Conservation (phyloP, 2,797 vertebrate species). For the Scolopax bukidnonensis region DNA sequence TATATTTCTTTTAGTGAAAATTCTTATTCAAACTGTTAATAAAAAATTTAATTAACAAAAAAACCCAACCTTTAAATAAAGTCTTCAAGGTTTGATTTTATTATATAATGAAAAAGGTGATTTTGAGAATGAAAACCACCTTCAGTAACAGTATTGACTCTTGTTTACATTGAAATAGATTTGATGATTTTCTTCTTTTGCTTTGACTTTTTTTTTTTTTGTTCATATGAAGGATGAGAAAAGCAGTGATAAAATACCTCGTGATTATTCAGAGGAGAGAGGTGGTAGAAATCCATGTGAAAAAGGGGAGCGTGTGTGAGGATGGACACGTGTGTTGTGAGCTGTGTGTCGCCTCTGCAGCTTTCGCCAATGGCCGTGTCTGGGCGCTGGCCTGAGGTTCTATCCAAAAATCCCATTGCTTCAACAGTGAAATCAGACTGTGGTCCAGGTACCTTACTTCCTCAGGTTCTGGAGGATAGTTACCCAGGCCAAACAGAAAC, state of each 20-base stretch:
- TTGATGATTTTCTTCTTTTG: not conserved
- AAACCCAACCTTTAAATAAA: not conserved
- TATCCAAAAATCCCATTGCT: not conserved
- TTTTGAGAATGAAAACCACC: slow-evolving; percentile 6
- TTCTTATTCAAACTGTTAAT: not conserved
- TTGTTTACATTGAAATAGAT: not conserved
- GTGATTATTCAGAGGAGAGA: not conserved
- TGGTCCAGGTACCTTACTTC: not conserved
- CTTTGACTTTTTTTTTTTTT: not conserved
- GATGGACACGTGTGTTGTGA: not conserved
- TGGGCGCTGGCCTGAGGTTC: not conserved
- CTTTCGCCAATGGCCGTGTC: not conserved
- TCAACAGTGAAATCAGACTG: not conserved
- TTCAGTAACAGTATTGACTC: not conserved
- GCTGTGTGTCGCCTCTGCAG: not conserved
- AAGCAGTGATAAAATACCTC: not conserved
- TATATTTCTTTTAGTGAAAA: not conserved
- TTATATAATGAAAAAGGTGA: not conserved
- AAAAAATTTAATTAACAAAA: not conserved
- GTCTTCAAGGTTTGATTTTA: not conserved
- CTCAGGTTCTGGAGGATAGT: not conserved
- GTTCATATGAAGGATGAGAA: not conserved
- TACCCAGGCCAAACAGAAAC: not conserved
- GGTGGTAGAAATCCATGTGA: not conserved
- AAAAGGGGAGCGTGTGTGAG: not conserved